Conservation (phyloP, 1,140 invertebrate genomes). For the Pogonus chalceus region DNA sequence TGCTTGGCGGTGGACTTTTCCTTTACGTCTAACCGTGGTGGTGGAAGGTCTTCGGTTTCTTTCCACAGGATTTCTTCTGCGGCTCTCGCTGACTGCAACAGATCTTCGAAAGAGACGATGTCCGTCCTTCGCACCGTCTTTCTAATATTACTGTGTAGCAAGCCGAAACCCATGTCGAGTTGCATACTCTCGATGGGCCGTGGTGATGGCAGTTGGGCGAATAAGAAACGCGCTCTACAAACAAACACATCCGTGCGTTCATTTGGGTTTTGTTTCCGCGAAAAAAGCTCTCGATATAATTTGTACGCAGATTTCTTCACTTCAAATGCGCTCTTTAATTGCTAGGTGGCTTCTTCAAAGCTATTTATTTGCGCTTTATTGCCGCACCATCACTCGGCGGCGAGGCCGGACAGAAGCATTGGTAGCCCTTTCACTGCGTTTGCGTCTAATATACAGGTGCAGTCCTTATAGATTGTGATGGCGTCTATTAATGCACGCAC, state of each 20-base stretch:
- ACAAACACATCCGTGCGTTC: constrained; percentile 13
- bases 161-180: constrained; percentile 19
- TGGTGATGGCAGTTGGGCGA: constrained; percentile 14
- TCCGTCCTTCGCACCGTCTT: constrained; percentile 13
- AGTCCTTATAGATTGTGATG: constrained; percentile 16
- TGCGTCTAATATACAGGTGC: constrained; percentile 29
- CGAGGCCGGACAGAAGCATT: constrained; percentile 32
- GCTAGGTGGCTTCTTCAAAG: constrained; percentile 14
- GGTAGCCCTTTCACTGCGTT: constrained; percentile 34
- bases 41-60: too few species aligned
- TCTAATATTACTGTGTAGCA: constrained; percentile 15
- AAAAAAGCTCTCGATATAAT: constrained; percentile 17
- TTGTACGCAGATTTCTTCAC: constrained; percentile 16
- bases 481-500: constrained; percentile 21
- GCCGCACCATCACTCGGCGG: constrained; percentile 38
- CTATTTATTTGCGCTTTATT: constrained; percentile 20
- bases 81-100: constrained; percentile 3
- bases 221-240: constrained; percentile 11
- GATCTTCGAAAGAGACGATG: constrained; percentile 10
- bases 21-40: background rate
- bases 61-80: background rate
- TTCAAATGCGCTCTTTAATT: constrained; percentile 13
- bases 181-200: constrained; percentile 9
- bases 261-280: constrained; percentile 12
- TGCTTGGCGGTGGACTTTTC: background rate